These are phyloP conservation scores for Ephialtes manifestator DNA, from an alignment of 2,888 invertebrate species.

Conservation along the genomic window DNA sequence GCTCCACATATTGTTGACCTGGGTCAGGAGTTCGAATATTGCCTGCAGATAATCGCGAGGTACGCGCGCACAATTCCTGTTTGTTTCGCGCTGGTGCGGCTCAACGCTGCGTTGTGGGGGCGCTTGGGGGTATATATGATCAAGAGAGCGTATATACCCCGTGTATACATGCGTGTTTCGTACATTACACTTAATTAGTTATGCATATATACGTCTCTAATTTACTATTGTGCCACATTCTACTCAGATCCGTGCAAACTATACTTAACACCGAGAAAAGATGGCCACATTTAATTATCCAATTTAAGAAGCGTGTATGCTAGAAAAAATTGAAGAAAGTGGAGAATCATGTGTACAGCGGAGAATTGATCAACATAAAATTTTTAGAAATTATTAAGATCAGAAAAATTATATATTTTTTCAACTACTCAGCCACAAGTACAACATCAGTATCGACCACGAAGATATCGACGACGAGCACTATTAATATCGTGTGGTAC, in stretches of 20 bases:
- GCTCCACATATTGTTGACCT: slow-evolving; percentile 75
- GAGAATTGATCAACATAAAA: neutral
- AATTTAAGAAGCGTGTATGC: slow-evolving; percentile 29
- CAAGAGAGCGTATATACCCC: slow-evolving; percentile 29
- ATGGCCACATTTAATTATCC: slow-evolving; percentile 59
- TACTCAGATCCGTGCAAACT: slow-evolving; percentile 10
- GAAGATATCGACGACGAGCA: too few species aligned
- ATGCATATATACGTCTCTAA: slow-evolving; percentile 39
- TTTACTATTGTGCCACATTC: slow-evolving; percentile 42
- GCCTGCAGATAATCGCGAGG: slow-evolving; percentile 79
- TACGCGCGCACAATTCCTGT: slow-evolving; percentile 64
- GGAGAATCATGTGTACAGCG: neutral
- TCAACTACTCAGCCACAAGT: neutral
- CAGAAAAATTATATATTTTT: neutral
- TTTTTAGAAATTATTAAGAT: neutral
- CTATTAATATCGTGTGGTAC: too few species aligned
- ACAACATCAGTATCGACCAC: too few species aligned
- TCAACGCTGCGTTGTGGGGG: neutral
- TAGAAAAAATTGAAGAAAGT: neutral
- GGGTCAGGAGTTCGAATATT: slow-evolving; percentile 75
- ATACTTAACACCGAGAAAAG: slow-evolving; percentile 28
- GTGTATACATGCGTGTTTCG: slow-evolving; percentile 55
- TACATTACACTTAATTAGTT: slow-evolving; percentile 53
- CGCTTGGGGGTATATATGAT: slow-evolving; percentile 1
- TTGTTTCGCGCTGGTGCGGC: slow-evolving; percentile 40